Base-by-base conservation (phyloP, 2,113 vertebrate genomes). In the human region DNA sequence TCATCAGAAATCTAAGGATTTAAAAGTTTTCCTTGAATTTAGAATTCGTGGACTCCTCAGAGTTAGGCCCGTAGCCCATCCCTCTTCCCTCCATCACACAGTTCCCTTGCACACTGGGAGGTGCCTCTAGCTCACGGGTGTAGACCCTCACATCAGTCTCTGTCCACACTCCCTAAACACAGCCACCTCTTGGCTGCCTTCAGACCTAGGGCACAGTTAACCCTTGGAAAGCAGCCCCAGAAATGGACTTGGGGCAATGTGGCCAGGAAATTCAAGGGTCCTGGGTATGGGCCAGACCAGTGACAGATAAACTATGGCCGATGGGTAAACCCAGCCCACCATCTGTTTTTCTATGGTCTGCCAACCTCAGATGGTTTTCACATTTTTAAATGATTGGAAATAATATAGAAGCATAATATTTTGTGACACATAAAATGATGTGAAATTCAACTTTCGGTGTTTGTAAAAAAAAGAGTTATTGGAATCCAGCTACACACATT, bases 401-500 rank as follows among this genome's bases (percentile, higher is more conserved):
- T 32, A 52, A n/a, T 25, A 91, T 40, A 40, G 27, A 75, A 59
- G 48, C 64, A 8, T 27, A 43, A 43, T 43, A 57, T 93, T 52
- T 52, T 43, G 27, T 87, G 89, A 55, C 7, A 57, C 43, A 20
- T 4, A 32, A 72, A 59, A 73, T 83, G 30, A 59, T 17, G 9
- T 20, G 35, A 27, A 40, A 90, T 43, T 68, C 40, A 35, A 10
- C 73, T n/a, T 22, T 43, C 57, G 13, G 8, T 27, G 9, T 52
- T 43, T 9, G 8, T 13, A 10, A 40, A 66, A 43, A 43, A 55
- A 88, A 95, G 61, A 57, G 22, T 6, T 48, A 11, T 5, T n/a
- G 76, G 50, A 27, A 5, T 25, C 27, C 13, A 13, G 1, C 23
- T 6, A 3, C 0, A 1, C n/a, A 40, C 30, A 2, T 35, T 20